Evolutionary conservation across 2,113 vertebrate genomes (phyloP), one percentile per base, ranked within the genome.

Genomic region (Apus apus): DNA sequence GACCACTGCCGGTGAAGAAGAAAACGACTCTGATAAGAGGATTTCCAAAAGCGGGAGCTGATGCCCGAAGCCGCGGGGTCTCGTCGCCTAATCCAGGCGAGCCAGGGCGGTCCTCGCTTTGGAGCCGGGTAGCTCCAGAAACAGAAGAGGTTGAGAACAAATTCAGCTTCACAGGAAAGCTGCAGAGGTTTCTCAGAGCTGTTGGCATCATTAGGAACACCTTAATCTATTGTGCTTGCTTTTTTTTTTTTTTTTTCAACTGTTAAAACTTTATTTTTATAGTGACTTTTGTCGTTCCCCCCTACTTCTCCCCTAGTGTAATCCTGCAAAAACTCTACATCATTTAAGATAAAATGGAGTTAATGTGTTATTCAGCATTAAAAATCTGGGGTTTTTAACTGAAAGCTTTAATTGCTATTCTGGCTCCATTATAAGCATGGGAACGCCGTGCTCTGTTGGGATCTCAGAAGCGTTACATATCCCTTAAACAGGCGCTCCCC

Each of bases 381-480:
- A 64, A 82, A 94, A 92, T 87, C 48, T 43, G 51, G 22, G 26
- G 75, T 40, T 68, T 82, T 88, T 54, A 87, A 87, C 58, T 45
- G 90, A 93, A 96, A 97, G 67, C 54, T 83, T 68, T 95, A 83
- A 83, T 85, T 96, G 85, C 17, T 82, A 54, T 90, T 84, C 88
- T 53, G 23, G 19, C 57, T 46, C 67, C 78, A 40, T 87, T 77
- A 78, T 48, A 83, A 91, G 67, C 58, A 85, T 51, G 76, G 72
- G 87, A 95, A 95, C n/a, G 61, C 67, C 36, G 14, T 75, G 58
- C 30, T 67, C 75, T 86, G 43, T 58, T 74, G 74, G 89, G 93
- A 84, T 74, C 71, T 95, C 74, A 76, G 77, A 85, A 87, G 85
- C 23, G 61, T 62, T 73, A 73, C 68, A 34, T 46, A 87, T 57